A percentile compares a stretch with the other conserved stretches of the same genome.
These are phyloP conservation scores for Coranthus polyacanthus DNA, from an alignment of 2,797 vertebrate species.

Conservation along the genomic window DNA sequence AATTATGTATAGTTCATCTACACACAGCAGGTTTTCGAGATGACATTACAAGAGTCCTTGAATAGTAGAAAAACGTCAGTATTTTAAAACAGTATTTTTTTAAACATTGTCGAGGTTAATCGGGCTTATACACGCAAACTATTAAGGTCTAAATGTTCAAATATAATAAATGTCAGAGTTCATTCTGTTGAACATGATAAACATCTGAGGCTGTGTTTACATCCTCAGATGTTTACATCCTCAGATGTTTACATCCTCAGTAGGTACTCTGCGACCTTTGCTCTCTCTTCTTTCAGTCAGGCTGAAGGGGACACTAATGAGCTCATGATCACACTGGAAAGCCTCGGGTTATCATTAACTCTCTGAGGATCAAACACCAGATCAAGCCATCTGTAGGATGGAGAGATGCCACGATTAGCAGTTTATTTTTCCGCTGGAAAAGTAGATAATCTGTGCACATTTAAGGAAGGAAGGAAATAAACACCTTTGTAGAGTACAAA, in stretches of 20 bases:
- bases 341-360: constrained; percentile 66
- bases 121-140: too few species aligned
- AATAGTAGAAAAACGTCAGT: too few species aligned
- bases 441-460: background rate
- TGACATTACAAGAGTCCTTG: too few species aligned
- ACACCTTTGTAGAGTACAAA: background rate
- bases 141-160: background rate
- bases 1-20: too few species aligned
- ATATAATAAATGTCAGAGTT: constrained; percentile 11
- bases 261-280: constrained; percentile 44
- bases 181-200: too few species aligned
- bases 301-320: constrained; percentile 72
- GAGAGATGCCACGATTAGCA: constrained; percentile 28
- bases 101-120: too few species aligned
- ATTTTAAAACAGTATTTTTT: too few species aligned
- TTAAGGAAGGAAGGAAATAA: background rate
- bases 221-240: constrained; percentile 32
- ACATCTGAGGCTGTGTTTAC: too few species aligned
- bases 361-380: constrained; percentile 60
- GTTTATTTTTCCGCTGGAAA: constrained; percentile 50
- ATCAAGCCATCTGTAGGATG: constrained; percentile 36
- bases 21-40: too few species aligned
- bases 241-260: constrained; percentile 35
- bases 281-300: constrained; percentile 37
- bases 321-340: constrained; percentile 73